Evolutionary conservation across 2,888 invertebrate genomes (phyloP).

Genomic region (Sinopyrophorus schimmeli): DNA sequence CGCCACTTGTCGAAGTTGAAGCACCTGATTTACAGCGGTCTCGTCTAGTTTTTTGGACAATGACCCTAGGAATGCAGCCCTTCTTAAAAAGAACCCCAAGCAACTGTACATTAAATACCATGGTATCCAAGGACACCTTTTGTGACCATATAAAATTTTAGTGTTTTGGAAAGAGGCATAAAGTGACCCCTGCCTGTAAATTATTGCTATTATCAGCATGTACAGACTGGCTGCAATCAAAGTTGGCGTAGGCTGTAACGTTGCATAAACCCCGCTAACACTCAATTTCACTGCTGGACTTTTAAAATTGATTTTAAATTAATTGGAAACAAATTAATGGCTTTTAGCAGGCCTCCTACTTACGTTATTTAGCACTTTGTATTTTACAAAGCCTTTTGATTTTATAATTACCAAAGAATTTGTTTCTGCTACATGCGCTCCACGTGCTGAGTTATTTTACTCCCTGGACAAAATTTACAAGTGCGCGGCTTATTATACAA

Average conservation of each 20-base stretch:
- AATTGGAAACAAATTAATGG: no score
- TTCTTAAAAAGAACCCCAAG: conserved; percentile 11
- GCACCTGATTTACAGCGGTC: conserved; percentile 20
- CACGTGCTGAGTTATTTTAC: no score
- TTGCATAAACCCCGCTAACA: conserved; percentile 2
- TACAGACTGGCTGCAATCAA: conserved; percentile 4
- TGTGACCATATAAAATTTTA: neutral
- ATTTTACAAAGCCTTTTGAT: no score
- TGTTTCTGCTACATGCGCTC: no score
- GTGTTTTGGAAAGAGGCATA: neutral
- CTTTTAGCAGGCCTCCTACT: no score
- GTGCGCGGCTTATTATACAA: no score
- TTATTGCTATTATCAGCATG: conserved; percentile 17
- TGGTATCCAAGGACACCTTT: conserved; percentile 8
- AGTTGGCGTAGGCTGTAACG: conserved; percentile 11
- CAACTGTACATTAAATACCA: conserved; percentile 11
- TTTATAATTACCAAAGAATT: no score
- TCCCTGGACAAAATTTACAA: no score
- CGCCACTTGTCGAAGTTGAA: conserved; percentile 16
- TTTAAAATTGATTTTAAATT: no score
- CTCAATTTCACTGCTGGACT: no score
- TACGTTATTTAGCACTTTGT: no score
- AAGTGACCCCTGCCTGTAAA: conserved; percentile 3
- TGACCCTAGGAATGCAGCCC: conserved; percentile 26
- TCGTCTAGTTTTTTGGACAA: conserved; percentile 22